Base-by-base conservation (phyloP, 2,888 invertebrate species). In the Epinotia demarniana region DNA sequence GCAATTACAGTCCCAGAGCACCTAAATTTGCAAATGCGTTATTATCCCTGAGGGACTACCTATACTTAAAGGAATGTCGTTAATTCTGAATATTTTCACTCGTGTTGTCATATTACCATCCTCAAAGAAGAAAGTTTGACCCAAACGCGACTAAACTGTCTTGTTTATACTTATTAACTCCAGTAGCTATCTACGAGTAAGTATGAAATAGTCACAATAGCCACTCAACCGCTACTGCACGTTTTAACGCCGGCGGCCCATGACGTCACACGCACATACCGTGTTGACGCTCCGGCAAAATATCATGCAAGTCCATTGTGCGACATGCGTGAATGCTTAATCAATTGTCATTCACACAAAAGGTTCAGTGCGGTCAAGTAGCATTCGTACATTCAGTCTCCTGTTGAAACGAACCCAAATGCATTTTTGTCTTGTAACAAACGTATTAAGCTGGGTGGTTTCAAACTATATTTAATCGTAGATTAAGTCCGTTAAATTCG, bases 261-360 rank as follows among this genome's bases (percentile, higher is more conserved):
- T 57, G 57, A 68, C 69, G 69, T 69, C 69, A 60, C 69, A 12
- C 12, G 27, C 46, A 27, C 58, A 23, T 58, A 46, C 69, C 57
- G 58, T 16, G 69, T 69, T 19, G 23, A n/a, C 58, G 23, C 69
- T 23, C 43, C 39, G 57, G 43, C 27, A 16, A 60, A n/a, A 46
- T 69, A 43, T 27, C 46, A 69, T 69, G 58, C 46, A 27, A 23
- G 23, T 19, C 69, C 11, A 23, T 60, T 23, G 43, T 69, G 68
- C 43, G 39, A 43, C 57, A 9, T 58, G 58, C 43, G 23, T 60
- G 69, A 69, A 43, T 69, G 23, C 33, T 23, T 46, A 19, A 60
- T 60, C n/a, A 46, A 60, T 60, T 60, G 46, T 69, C 57, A 23
- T 33, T 4, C 43, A 57, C 39, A 18, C 57, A 18, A 55, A 67